Evolutionary conservation across 1,140 invertebrate genomes (phyloP), one percentile per base, ranked within the genome.

Genomic region (Leptopilina clavipes): DNA sequence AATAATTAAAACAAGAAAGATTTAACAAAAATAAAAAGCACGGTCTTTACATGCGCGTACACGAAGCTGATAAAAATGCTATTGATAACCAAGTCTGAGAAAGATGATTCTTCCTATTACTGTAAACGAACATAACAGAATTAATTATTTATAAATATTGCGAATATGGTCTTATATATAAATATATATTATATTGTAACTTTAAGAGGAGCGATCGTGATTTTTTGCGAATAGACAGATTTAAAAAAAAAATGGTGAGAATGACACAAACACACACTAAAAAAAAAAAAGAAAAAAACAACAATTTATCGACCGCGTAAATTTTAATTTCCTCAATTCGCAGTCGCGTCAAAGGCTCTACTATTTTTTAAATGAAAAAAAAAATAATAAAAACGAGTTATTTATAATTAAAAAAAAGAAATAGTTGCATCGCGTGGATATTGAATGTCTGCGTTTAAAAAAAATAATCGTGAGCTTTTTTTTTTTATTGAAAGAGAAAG

Each of bases 81-180:
- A 83, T 80, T 75, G 71, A 84, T 83, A 82, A 83, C 75, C 59
- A 85, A 84, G 83, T 84, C 83, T 86, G 78, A 81, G 79, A 70
- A 75, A 77, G 54, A 75, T 72, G 76, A 80, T 81, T 85, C 82
- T 85, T 86, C 83, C 84, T 85, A 84, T 78, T 82, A 83, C 82
- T 82, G 72, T 84, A 83, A 40, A 84, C 65, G 77, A 79, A 78
- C 81, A 77, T 80, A 82, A 82, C 77, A 84, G 77, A 84, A 79
- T 79, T 84, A 83, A 78, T 84, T 82, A 85, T 83, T 84, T 85
- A 84, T 84, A 85, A 85, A 77, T 84, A 79, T 40, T 81, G 76
- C 82, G 75, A 82, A 83, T 79, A 79, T 74, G 70, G 74, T 80
- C 76, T 79, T 81, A 80, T 72, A 79, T 40, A 40, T 40, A 40